Percentiles rank a stretch among this genome's conserved stretches.
These are phyloP conservation scores for Callaeas wilsoni DNA, from an alignment of 2,113 vertebrate genomes.

Conservation along the genomic window DNA sequence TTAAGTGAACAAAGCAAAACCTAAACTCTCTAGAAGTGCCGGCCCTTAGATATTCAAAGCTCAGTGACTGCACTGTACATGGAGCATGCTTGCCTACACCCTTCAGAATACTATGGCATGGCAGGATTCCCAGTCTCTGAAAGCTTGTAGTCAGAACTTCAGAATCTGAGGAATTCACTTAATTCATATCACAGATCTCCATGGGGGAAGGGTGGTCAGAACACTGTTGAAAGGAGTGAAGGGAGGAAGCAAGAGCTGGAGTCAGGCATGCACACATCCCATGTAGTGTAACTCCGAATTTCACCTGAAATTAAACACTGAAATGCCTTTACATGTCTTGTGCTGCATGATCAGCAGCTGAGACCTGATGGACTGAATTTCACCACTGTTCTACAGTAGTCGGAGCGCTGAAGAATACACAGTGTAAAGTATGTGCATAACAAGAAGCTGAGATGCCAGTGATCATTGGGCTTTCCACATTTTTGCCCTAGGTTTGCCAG, in stretches of 20 bases:
- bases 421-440: not conserved
- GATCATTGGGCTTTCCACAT: not conserved
- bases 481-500: not conserved
- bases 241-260: not conserved
- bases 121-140: constrained; percentile 12
- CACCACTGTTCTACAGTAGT: not conserved
- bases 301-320: not conserved
- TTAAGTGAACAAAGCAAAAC: not conserved
- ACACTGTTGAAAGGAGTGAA: not conserved
- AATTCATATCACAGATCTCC: not conserved
- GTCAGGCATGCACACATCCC: not conserved
- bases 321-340: not conserved
- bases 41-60: not conserved
- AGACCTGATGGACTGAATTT: not conserved
- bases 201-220: not conserved
- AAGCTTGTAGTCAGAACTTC: constrained; percentile 22
- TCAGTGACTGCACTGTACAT: not conserved
- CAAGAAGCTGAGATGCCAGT: not conserved
- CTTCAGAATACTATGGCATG: not conserved
- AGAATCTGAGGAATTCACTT: constrained; percentile 42
- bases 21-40: not conserved
- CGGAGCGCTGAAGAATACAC: not conserved
- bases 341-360: not conserved
- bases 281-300: not conserved
- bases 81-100: not conserved